Evolutionary conservation across 1,140 invertebrate genomes (phyloP), one percentile per base, ranked within the genome.

Genomic region (Steinernema feltiae): DNA sequence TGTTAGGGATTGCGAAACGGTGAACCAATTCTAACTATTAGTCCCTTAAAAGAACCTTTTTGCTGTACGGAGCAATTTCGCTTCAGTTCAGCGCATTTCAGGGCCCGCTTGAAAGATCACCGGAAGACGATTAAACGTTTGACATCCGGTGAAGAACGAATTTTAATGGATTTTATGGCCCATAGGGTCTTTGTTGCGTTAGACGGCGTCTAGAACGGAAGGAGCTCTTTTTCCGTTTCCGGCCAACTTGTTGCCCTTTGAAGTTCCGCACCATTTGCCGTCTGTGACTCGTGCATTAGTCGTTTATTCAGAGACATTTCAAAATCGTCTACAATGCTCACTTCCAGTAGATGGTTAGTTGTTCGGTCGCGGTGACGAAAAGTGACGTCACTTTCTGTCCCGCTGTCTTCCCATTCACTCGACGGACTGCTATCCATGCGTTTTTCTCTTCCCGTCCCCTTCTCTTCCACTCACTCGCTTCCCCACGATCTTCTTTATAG

Each of bases 381-480:
- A 3, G 12, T 63, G 53, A 63, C 53, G 53, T 63, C 53, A 63
- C 53, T 63, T 63, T 63, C 24, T 63, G 53, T 21, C 53, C 53
- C 53, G 15, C 53, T 63, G 53, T 63, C 53, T 63, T 63, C 53
- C 53, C 53, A 63, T 63, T 63, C 53, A 63, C 53, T 21, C 53
- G 53, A 27, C 53, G n/a, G n/a, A n/a, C 35, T 63, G 53, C 24
- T 63, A 63, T 63, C 53, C 53, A 63, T 63, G 53, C 24, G 53
- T 63, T 3, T 21, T 63, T 27, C 53, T 15, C 24, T 63, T 63
- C 53, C 53, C 53, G 53, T 63, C 53, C 12, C 41, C 53, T 63
- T 27, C 15, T 63, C 53, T 63, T 63, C 53, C 35, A 41, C 35
- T 41, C 35, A 41, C 35, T 41, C 35, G 35, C 7, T 41, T 41